These are phyloP conservation scores for Anarhynchus alexandrinus DNA, from an alignment of 2,113 vertebrate genomes.

Conservation along the genomic window DNA sequence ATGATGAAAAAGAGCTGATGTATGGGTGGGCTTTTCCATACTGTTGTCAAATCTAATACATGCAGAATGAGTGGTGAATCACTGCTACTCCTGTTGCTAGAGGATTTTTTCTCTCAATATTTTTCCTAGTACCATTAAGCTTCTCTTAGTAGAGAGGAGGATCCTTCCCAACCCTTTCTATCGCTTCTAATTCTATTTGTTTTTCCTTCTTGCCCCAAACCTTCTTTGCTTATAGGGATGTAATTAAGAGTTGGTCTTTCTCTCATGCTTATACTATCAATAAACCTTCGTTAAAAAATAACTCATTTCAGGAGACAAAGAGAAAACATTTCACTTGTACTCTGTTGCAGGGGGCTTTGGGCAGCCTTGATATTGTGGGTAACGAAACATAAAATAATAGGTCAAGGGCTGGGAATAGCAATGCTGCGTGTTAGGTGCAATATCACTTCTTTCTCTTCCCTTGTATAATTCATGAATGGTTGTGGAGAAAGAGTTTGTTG, in stretches of 20 bases:
- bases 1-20: neutral
- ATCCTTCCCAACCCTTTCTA: neutral
- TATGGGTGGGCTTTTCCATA: neutral
- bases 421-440: rapidly evolving
- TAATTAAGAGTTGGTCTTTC: neutral
- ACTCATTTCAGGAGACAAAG: neutral
- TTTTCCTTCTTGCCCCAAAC: neutral
- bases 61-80: neutral
- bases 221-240: neutral
- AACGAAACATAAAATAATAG: neutral
- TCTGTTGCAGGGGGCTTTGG: neutral
- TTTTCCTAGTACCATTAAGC: neutral
- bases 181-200: neutral
- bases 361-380: neutral
- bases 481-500: neutral
- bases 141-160: neutral
- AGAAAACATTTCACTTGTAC: neutral
- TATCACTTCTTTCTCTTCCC: neutral
- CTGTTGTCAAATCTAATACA: neutral
- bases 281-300: neutral
- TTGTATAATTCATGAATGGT: neutral
- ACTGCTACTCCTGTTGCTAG: neutral
- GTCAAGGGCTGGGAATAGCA: neutral
- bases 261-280: neutral
- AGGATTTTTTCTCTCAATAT: neutral